A percentile compares a stretch with the other conserved stretches of the same genome.
Conservation (phyloP, 2,113 vertebrate species). For the Coracopsis vasa region DNA sequence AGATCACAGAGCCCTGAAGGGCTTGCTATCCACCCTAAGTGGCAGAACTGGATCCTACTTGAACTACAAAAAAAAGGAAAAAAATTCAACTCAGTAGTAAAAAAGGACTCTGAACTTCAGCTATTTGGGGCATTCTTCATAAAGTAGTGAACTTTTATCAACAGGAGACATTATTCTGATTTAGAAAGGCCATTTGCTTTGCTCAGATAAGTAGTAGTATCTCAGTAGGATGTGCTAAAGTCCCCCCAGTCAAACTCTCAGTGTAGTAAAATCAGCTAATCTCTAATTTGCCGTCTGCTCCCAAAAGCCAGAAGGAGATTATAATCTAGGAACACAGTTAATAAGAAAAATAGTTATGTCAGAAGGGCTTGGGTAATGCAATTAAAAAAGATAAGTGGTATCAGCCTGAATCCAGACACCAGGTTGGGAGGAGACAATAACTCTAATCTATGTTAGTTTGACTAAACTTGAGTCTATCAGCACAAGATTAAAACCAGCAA, state of each 20-base stretch:
- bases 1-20: not conserved
- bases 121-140: not conserved
- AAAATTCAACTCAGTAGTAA: not conserved
- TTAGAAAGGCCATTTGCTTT: not conserved
- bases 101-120: not conserved
- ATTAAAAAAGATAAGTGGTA: not conserved
- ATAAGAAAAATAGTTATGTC: fast-evolving
- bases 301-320: not conserved
- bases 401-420: not conserved
- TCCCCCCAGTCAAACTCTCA: not conserved
- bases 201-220: not conserved
- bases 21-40: not conserved
- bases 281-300: not conserved
- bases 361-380: not conserved
- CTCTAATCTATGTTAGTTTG: not conserved
- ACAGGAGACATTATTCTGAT: not conserved
- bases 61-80: not conserved
- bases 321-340: not conserved
- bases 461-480: not conserved
- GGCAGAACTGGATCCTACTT: not conserved
- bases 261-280: not conserved
- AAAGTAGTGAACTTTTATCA: not conserved
- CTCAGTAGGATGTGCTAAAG: not conserved
- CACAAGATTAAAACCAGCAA: not conserved
- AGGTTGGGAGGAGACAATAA: not conserved